Evolutionary conservation across 2,888 invertebrate species (phyloP).

Genomic region (Cosmopolites sordidus): DNA sequence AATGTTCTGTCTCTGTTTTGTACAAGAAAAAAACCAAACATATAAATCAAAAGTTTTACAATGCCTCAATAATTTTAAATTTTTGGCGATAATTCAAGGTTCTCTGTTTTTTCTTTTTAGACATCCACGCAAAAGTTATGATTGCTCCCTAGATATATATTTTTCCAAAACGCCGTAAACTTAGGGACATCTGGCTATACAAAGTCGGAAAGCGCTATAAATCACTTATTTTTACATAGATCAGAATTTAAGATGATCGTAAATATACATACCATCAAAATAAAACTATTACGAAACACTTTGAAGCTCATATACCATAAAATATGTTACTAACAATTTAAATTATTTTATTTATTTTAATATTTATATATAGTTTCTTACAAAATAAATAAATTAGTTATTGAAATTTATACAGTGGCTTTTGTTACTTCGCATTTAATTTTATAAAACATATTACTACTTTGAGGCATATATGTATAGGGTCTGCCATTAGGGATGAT

Average conservation of each 20-base stretch:
- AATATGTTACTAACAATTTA: background rate
- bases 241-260: constrained; percentile 10
- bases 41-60: constrained; percentile 11
- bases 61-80: constrained; percentile 12
- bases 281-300: constrained; percentile 10
- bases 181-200: constrained; percentile 16
- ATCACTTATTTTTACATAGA: constrained; percentile 15
- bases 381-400: too few relatives aligned
- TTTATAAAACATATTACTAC: too few relatives aligned
- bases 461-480: too few relatives aligned
- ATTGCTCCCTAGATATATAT: constrained; percentile 23
- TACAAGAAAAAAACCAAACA: background rate
- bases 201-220: constrained; percentile 12
- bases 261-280: constrained; percentile 10
- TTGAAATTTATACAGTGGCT: too few relatives aligned
- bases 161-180: constrained; percentile 9
- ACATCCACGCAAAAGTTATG: constrained; percentile 15
- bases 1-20: too few relatives aligned
- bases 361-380: too few relatives aligned
- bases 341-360: background rate
- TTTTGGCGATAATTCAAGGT: constrained; percentile 10
- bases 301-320: background rate
- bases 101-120: constrained; percentile 7
- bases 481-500: too few relatives aligned
- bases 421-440: too few relatives aligned